These are phyloP conservation scores for Oryzias dopingdopingensis DNA, from an alignment of 2,797 vertebrate genomes.

Conservation along the genomic window DNA sequence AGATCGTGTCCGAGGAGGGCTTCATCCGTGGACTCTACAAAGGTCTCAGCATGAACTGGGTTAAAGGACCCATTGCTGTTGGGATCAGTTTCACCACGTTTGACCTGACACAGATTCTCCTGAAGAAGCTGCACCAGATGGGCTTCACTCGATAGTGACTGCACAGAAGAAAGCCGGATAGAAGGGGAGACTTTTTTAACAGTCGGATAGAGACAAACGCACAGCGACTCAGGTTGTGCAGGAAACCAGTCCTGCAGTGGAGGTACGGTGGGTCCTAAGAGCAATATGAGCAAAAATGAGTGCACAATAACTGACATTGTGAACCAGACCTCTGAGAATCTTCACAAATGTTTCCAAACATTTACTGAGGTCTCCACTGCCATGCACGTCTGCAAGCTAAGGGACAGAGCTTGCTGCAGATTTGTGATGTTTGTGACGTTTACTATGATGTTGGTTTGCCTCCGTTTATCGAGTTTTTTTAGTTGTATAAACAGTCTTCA, in stretches of 20 bases:
- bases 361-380: background rate
- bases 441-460: background rate
- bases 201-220: conserved; percentile 10
- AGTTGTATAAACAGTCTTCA: conserved; percentile 9
- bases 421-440: conserved; percentile 12
- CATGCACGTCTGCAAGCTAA: conserved; percentile 45
- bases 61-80: conserved; percentile 94
- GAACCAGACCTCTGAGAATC: conserved; percentile 16
- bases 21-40: conserved; percentile 89
- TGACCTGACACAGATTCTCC: conserved; percentile 91
- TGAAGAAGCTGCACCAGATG: conserved; percentile 80
- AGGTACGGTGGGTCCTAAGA: conserved; percentile 32
- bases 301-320: conserved; percentile 14
- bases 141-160: conserved; percentile 49
- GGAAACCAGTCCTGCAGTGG: conserved; percentile 1
- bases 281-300: conserved; percentile 55
- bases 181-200: conserved; percentile 3
- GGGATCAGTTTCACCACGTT: conserved; percentile 98
- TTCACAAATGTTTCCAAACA: conserved; percentile 15
- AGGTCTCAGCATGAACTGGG: conserved; percentile 99
- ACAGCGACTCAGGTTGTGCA: conserved; percentile 34
- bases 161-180: background rate
- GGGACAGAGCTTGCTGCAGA: conserved; percentile 16
- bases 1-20: conserved; percentile 88
- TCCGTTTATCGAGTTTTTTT: conserved; percentile 7